These are phyloP conservation scores for Leucophenga varia DNA, from an alignment of 1,140 invertebrate genomes.

Conservation along the genomic window DNA sequence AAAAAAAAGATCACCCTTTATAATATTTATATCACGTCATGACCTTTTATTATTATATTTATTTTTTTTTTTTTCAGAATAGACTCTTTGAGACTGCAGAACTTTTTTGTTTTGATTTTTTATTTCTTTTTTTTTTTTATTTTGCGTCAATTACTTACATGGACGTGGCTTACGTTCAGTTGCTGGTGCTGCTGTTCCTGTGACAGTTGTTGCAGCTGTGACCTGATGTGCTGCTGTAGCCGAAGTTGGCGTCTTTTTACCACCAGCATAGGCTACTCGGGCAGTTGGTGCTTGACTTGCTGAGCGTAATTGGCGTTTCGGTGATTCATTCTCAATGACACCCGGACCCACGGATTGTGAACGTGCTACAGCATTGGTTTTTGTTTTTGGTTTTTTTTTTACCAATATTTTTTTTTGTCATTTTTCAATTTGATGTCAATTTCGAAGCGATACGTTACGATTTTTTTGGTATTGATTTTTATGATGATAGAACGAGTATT, in stretches of 20 bases:
- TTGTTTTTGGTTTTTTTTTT: neutral
- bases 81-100: too few species aligned
- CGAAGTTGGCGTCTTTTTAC: constrained; percentile 47
- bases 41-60: too few species aligned
- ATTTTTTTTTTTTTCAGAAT: neutral
- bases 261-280: constrained; percentile 48
- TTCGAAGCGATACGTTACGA: too few species aligned
- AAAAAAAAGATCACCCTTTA: too few species aligned
- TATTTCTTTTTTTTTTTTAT: too few species aligned
- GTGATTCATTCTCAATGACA: constrained; percentile 62
- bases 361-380: constrained; percentile 58
- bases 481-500: constrained; percentile 41
- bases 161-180: constrained; percentile 61
- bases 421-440: too few species aligned
- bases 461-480: too few species aligned
- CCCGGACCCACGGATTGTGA: constrained; percentile 71
- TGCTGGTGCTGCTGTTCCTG: constrained; percentile 29
- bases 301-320: constrained; percentile 71
- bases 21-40: too few species aligned
- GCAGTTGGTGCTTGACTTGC: constrained; percentile 61
- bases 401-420: too few species aligned
- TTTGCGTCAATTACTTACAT: constrained; percentile 59
- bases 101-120: too few species aligned
- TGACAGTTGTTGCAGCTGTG: constrained; percentile 18
- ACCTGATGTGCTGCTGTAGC: constrained; percentile 24